Base-by-base conservation (phyloP, 2,797 vertebrate genomes). In the Danio aesculapii region DNA sequence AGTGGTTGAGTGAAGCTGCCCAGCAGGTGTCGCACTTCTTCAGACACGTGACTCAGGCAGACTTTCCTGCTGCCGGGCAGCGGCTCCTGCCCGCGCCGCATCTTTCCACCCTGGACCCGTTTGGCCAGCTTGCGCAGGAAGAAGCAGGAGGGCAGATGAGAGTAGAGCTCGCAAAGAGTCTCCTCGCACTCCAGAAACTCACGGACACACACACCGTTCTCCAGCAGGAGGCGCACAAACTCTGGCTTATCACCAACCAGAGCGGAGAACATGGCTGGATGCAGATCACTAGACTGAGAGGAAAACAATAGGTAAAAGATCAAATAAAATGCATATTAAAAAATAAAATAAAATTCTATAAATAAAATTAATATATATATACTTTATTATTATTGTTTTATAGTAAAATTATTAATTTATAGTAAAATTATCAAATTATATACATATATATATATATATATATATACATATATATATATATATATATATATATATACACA, bases 191-290 rank as follows among this genome's bases (percentile, higher is more conserved):
- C 90, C 84, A 95, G 95, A 68, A 98, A 96, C 12, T 97, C 95
- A 81, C 92, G 89, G 79, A 99, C 90, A 55, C 55, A 92, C 84
- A 98, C 95, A 0, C 97, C 98, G 3, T 97, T 95, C 88, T 98
- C 98, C 90, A 99, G 91, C 85, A 99, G 95, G 41, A 99, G 94
- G 83, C 91, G 95, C 85, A 98, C 96, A 83, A 99, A 99, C 83
- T 95, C 91, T 0, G 97, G 95, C 87, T 97, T 98, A 92, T 97
- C 94, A 82, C 95, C 92, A 52, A 96, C 92, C 84, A 99, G 93
- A 11, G 98, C 97, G 0, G 95, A 96, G 12, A 92, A 91, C 97
- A 98, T 97, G 88, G 95, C 91, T 0, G 93, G 90, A 83, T 98
- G 94, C 62, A 99, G 96, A 86, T 98, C 96, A 78, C 91, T 87